Evolutionary conservation across 2,888 invertebrate genomes (phyloP).

Genomic region (Drosophila pseudotalamancana): DNA sequence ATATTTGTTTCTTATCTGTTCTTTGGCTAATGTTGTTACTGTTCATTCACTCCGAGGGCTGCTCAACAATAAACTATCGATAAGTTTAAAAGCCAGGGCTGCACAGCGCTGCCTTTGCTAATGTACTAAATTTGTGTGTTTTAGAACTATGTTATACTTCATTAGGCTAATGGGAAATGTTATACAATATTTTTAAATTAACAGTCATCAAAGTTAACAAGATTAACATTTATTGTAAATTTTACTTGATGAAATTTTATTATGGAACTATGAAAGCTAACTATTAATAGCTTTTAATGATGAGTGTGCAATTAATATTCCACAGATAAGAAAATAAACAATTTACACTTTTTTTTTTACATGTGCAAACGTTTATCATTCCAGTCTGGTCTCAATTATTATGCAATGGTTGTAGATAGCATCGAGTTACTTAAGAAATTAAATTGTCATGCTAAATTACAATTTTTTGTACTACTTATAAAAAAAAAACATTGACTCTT

Average conservation of each 20-base stretch:
- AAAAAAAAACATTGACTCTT: not conserved
- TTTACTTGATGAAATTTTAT: too few species aligned
- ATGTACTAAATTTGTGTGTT: not conserved
- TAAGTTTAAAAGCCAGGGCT: constrained; percentile 12
- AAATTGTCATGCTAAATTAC: constrained; percentile 42
- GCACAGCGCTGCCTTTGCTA: constrained; percentile 1
- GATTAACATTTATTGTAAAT: too few species aligned
- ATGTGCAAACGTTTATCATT: not conserved
- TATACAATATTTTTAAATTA: not conserved
- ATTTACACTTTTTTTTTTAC: not conserved
- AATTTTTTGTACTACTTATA: constrained; percentile 9
- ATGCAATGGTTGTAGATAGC: not conserved
- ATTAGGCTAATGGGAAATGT: not conserved
- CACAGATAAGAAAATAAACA: not conserved
- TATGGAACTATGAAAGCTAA: not conserved
- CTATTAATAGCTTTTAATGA: constrained; percentile 10
- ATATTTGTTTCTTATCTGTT: constrained; percentile 26
- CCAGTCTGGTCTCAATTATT: not conserved
- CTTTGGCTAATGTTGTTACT: constrained; percentile 12
- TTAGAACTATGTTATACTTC: not conserved
- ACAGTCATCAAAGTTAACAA: too few species aligned
- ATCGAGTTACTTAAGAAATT: not conserved
- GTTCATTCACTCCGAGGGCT: constrained; percentile 21
- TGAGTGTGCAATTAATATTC: not conserved
- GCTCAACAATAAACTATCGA: constrained; percentile 2